Evolutionary conservation across 2,888 invertebrate species (phyloP).

Genomic region (Hirtodrosophila confusa): DNA sequence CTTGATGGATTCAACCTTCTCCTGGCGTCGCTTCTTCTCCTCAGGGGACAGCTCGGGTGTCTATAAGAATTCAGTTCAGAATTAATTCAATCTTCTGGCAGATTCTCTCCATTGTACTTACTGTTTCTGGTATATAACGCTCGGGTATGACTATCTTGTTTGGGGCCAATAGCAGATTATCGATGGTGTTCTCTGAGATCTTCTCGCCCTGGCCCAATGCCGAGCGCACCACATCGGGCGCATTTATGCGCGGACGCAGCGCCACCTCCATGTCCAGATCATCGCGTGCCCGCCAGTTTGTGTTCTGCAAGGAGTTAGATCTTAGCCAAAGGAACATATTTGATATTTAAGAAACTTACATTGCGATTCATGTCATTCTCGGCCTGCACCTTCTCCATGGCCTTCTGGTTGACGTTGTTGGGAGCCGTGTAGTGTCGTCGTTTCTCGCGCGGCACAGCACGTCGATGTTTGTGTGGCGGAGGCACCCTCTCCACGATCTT

Average conservation of each 20-base stretch:
- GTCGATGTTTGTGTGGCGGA: constrained; percentile 86
- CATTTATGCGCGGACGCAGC: constrained; percentile 89
- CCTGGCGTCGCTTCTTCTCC: constrained; percentile 92
- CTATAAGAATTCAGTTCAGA: constrained; percentile 84
- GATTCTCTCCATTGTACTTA: constrained; percentile 73
- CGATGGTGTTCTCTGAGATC: constrained; percentile 90
- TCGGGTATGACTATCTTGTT: constrained; percentile 96
- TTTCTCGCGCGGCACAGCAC: constrained; percentile 92
- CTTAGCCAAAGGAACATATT: neutral
- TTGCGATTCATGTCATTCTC: constrained; percentile 85
- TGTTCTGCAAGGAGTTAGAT: constrained; percentile 74
- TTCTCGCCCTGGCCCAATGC: constrained; percentile 87
- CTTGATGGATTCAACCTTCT: constrained; percentile 95
- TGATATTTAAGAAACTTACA: constrained; percentile 63
- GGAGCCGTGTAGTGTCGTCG: constrained; percentile 95
- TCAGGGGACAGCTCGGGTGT: constrained; percentile 93
- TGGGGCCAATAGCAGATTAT: constrained; percentile 93
- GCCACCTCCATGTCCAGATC: constrained; percentile 95
- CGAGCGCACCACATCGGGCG: constrained; percentile 94
- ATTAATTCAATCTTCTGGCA: accelerated
- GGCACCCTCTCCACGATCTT: constrained; percentile 84
- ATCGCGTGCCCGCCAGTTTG: constrained; percentile 89
- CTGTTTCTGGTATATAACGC: constrained; percentile 95
- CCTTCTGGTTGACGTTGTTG: constrained; percentile 88
- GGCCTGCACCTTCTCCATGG: constrained; percentile 86